Base-by-base conservation (phyloP, 1,140 invertebrate species). In the Pissodes strobi region DNA sequence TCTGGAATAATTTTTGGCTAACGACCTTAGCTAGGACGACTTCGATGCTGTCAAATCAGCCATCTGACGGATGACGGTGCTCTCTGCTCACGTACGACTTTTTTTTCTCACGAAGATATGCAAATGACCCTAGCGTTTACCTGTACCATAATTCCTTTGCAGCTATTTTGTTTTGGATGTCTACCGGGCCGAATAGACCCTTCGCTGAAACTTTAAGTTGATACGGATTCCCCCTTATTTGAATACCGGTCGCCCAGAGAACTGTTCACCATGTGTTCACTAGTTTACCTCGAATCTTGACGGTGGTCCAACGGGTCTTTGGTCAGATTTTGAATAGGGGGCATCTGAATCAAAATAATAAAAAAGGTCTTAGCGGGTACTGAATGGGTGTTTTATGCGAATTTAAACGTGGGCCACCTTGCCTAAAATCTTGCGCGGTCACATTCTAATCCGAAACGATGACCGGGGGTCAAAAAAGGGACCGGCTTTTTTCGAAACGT, bases 381-480 rank as follows among this genome's bases (percentile, higher is more conserved):
- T 53, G 63, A 65, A 64, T 64, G 61, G 61, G 25, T 46, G 49
- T 46, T 38, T 66, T 64, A 62, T 60, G 60, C 65, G 52, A 67
- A 57, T 62, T 49, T 67, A 67, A 61, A 60, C 52, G 48, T 60
- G 59, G 51, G 48, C 65, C 46, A 62, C 65, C 55, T 62, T 62
- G 65, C 59, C 34, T 67, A 43, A 30, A 62, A 55, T 49, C n/a
- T 39, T 9, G 61, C 22, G 5, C 13, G 10, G 38, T 61, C 64
- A 66, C 67, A 59, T 23, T 68, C 66, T 64, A 13, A 61, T 22
- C 27, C n/a, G 3, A 4, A 17, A 23, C 39, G 30, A 23, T 69
- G 68, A 69, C 68, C 68, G 56, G 59, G 68, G 68, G 68, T 69
- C 68, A 69, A 69, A 69, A 64, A 64, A 67, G 63, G 63, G 67